Base-by-base conservation (phyloP, 1,140 invertebrate species). In the Nomia melanderi region DNA sequence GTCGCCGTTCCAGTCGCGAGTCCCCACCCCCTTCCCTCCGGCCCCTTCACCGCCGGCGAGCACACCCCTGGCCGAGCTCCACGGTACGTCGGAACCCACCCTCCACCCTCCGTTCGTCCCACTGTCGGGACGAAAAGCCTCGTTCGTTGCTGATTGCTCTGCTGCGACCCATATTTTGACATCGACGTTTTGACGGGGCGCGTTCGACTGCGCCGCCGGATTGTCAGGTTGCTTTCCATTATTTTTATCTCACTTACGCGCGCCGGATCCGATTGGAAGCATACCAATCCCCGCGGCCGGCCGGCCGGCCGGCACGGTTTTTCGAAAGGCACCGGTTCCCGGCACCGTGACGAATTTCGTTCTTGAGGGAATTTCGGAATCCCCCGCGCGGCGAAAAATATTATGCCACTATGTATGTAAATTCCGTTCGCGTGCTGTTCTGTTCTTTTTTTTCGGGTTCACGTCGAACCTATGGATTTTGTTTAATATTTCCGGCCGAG, bases 111-210 rank as follows among this genome's bases (percentile, higher is more conserved):
- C 65, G 25, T 54, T 25, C 14, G 12, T 50, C 29, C 20, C 33
- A 14, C 12, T 12, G 14, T 44, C 6, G 20, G 25, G 72, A 71
- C 76, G 76, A 72, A 83, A 83, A 83, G 81, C 36, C 67, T 83
- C 71, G 77, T 79, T 82, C 77, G 70, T 75, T 75, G 50, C 82
- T 83, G 82, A 83, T 83, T 83, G 82, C 82, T 79, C 82, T 60
- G 50, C 66, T 73, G 63, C 78, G 82, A 84, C 82, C 82, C 78
- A 84, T 84, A 83, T 84, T 84, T 84, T 65, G 82, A 64, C 82
- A 81, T 72, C 57, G 67, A 84, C 82, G 44, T 79, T 84, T 81
- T 79, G 80, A 83, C 73, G 77, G 66, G 79, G 69, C 54, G 64
- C 81, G 71, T 65, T 70, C 81, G 66, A 77, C 66, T 41, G 59